Conservation (phyloP, 2,113 vertebrate genomes). For the Tamias sibiricus region DNA sequence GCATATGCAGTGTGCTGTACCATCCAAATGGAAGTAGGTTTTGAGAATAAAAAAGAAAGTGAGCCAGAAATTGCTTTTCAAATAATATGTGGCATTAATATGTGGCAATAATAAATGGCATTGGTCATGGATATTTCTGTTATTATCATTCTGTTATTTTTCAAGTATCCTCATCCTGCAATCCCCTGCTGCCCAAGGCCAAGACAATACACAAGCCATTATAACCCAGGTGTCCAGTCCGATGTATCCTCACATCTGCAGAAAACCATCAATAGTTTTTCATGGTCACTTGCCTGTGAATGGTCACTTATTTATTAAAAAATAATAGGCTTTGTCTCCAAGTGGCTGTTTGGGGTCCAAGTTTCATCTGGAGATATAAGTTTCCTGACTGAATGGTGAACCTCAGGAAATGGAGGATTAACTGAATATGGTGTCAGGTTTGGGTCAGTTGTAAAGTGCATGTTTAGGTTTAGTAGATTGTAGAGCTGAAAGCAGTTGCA, state of each 20-base stretch:
- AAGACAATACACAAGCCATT: neutral
- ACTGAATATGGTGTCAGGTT: neutral
- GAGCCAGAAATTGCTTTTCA: neutral
- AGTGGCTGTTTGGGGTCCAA: neutral
- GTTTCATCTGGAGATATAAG: neutral
- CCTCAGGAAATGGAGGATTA: neutral
- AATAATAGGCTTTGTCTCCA: neutral
- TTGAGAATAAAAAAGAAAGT: conserved; percentile 31
- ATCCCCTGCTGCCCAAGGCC: neutral
- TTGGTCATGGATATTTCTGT: neutral
- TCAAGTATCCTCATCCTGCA: neutral
- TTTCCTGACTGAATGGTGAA: neutral
- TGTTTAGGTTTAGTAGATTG: neutral
- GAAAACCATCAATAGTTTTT: neutral
- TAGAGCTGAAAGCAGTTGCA: neutral
- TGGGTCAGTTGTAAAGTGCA: neutral
- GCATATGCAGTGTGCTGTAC: neutral
- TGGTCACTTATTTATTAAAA: conserved; percentile 25
- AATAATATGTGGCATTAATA: neutral
- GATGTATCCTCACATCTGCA: neutral
- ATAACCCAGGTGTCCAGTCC: neutral
- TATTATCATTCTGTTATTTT: neutral
- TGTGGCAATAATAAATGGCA: neutral
- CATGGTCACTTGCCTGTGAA: neutral
- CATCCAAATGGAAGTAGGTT: neutral